Base-by-base conservation (phyloP, 2,797 vertebrate species). In the Semotilus atromaculatus region DNA sequence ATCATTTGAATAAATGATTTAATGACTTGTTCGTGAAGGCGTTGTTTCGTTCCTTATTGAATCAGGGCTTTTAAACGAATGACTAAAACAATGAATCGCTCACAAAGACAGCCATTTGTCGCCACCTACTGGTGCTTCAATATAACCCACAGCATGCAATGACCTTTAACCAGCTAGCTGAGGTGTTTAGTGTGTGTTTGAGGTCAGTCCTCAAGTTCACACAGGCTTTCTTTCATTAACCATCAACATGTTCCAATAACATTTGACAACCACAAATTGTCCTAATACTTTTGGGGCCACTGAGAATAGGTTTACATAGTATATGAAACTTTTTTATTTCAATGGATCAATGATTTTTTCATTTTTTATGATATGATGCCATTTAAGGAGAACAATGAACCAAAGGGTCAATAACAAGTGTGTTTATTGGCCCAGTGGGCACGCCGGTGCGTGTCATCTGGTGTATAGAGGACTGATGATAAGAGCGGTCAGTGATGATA, bases 401-500 rank as follows among this genome's bases (percentile, higher is more conserved):
- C 29, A 48, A 5, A n/a, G 78, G 21, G 40, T 31, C 23, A n/a
- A 26, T 1, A 67, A 29, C 5, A 40, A 16, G 26, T 0, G 14
- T 70, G 21, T 72, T 64, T 18, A 62, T n/a, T 72, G 36, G 53
- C 51, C 36, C 3, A 3, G 5, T 6, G 55, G 19, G 53, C 62
- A 6, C 13, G 13, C 5, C 36, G 10, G 58, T 14, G 9, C n/a
- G 16, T 75, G 43, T 23, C 74, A 68, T 45, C 45, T 76, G 66
- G 23, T 45, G 81, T 73, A 82, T 5, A 66, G 8, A 29, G 66
- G 14, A 48, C 45, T 0, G 19, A 81, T 84, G 87, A 88, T 86
- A 84, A 88, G 84, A 58, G 71, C 21, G 29, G 48, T 3, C 23
- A 51, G 23, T 21, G n/a, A n/a, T 86, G 72, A 88, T 86, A 38